Conservation (phyloP, 2,888 invertebrate species). For the Danaus chrysippus region DNA sequence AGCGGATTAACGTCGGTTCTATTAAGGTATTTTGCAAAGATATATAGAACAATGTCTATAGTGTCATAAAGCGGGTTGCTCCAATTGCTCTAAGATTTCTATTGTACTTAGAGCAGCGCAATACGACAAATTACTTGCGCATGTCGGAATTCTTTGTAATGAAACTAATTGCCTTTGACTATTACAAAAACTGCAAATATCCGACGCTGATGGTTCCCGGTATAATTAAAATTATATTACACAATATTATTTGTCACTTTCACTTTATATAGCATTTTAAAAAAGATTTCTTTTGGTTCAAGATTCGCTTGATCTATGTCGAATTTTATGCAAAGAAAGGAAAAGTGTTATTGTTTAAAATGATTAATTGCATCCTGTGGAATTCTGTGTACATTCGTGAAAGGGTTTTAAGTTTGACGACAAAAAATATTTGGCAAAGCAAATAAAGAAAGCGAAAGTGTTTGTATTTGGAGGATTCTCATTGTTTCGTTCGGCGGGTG, state of each 20-base stretch:
- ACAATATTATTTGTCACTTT: not conserved
- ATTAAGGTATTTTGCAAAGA: conserved; percentile 58
- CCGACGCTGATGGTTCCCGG: not conserved
- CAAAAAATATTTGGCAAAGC: conserved; percentile 40
- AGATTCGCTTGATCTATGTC: not conserved
- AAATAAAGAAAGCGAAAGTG: conserved; percentile 67
- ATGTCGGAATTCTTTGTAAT: conserved; percentile 61
- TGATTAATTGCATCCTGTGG: not conserved
- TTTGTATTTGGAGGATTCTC: conserved; percentile 56
- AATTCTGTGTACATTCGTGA: conserved; percentile 31
- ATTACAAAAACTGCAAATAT: conserved; percentile 13
- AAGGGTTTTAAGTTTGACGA: conserved; percentile 49
- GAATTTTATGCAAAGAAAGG: not conserved
- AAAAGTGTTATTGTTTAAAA: not conserved
- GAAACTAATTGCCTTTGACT: conserved; percentile 52
- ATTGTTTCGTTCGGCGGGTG: conserved; percentile 64
- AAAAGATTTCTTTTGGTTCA: no score
- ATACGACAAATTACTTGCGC: conserved; percentile 63
- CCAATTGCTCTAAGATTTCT: conserved; percentile 54
- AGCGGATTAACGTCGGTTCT: conserved; percentile 36
- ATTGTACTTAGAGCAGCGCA: conserved; percentile 63
- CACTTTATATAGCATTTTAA: no score
- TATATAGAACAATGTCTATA: conserved; percentile 15
- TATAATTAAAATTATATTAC: not conserved
- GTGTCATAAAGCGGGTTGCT: conserved; percentile 58